These are phyloP conservation scores for Aleiodes sp. DNA, from an alignment of 1,140 invertebrate species.

Conservation along the genomic window DNA sequence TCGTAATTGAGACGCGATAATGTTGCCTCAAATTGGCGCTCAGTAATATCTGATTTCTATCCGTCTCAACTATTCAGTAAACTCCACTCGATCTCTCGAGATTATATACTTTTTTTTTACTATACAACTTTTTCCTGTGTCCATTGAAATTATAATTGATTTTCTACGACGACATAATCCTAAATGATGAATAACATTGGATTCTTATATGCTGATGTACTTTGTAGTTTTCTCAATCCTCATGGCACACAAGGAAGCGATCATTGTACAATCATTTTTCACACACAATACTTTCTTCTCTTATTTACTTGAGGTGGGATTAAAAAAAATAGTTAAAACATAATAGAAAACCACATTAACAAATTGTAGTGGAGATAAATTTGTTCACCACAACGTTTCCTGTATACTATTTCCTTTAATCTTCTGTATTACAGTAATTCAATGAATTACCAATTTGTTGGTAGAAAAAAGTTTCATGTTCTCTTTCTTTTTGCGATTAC, in stretches of 20 bases:
- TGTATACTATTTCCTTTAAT: not conserved
- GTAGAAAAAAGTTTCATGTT: not conserved
- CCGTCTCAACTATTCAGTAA: not conserved
- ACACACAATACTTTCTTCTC: slow-evolving; percentile 14
- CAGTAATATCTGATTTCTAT: not conserved
- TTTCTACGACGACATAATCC: slow-evolving; percentile 54
- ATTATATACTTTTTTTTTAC: not conserved
- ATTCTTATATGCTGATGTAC: slow-evolving; percentile 41
- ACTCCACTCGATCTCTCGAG: not conserved
- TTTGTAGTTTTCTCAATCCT: slow-evolving; percentile 23
- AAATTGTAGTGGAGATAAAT: not conserved
- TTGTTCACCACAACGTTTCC: not conserved
- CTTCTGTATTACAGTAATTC: not conserved
- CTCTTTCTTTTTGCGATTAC: not conserved
- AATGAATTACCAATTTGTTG: slow-evolving; percentile 9
- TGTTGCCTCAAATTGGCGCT: not conserved
- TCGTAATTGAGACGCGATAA: slow-evolving; percentile 7
- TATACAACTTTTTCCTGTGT: not conserved
- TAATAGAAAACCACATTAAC: not conserved
- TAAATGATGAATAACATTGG: slow-evolving; percentile 47
- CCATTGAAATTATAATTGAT: slow-evolving; percentile 56
- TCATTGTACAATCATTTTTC: slow-evolving; percentile 47
- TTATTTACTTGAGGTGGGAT: slow-evolving; percentile 44
- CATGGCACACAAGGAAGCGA: slow-evolving; percentile 54
- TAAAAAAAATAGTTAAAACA: not conserved